Percentiles rank a stretch among this genome's conserved stretches.
Evolutionary conservation across 2,113 vertebrate species (phyloP).

Genomic region (Heloderma charlesbogerti): DNA sequence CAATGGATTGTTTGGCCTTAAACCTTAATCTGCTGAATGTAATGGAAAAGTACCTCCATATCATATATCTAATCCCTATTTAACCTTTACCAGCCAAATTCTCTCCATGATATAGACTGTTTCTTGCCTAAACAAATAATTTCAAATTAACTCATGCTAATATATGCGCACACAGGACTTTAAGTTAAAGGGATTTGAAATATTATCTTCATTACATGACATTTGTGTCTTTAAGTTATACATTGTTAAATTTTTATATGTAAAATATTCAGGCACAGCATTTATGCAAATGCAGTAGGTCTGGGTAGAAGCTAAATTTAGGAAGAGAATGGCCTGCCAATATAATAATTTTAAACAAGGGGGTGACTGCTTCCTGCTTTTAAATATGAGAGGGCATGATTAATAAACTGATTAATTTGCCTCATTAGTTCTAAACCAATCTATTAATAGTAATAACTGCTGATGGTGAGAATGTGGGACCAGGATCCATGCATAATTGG

Average conservation of each 20-base stretch:
- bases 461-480: conserved; percentile 30
- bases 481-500: conserved; percentile 35
- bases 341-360: conserved; percentile 17
- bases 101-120: conserved; percentile 18
- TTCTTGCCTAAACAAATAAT: conserved; percentile 40
- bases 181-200: conserved; percentile 60
- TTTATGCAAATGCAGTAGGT: conserved; percentile 45
- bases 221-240: conserved; percentile 52
- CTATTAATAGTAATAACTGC: conserved; percentile 36
- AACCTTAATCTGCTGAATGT: not conserved
- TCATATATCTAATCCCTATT: conserved; percentile 16
- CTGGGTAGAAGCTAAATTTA: conserved; percentile 19
- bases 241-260: conserved; percentile 50
- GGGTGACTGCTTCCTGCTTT: conserved; percentile 24
- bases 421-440: conserved; percentile 22
- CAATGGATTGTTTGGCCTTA: not conserved
- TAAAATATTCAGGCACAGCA: conserved; percentile 46
- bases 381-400: conserved; percentile 30
- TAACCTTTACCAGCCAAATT: conserved; percentile 35
- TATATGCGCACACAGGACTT: conserved; percentile 61
- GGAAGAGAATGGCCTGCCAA: not conserved
- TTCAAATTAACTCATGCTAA: conserved; percentile 58
- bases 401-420: conserved; percentile 39
- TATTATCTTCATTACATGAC: conserved; percentile 59
- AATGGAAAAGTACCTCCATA: not conserved